Base-by-base conservation (phyloP, 2,113 vertebrate species). In the Pluvianellus socialis region DNA sequence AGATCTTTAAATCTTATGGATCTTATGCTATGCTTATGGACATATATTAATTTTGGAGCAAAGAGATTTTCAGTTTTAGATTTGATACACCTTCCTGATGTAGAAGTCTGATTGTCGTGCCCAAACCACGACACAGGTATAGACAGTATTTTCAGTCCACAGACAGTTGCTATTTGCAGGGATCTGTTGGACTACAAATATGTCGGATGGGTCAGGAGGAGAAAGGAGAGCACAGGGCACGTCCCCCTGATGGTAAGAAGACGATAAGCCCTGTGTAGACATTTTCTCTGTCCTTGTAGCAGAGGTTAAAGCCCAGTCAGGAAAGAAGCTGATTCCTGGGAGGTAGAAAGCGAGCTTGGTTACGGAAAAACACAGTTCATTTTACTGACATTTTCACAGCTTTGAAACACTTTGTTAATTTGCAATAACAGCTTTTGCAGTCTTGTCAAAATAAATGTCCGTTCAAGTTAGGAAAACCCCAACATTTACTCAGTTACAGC, bases 331-430 rank as follows among this genome's bases (percentile, higher is more conserved):
- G 5, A 68, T 75, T 88, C 75, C 56, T 59, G 66, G 45, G 59
- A 77, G 49, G 32, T 6, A 79, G 75, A 86, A 91, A 86, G 17
- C 18, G 28, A 88, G 14, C 40, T 55, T 77, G 33, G 17, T 35
- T 85, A 45, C 1, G 7, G 67, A 19, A 86, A 44, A 82, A 2
- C 35, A 56, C 23, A 2, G 23, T 72, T 88, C 27, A 28, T 92
- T 93, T 83, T 62, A 40, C 65, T 27, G 59, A 62, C 76, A 52
- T 86, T 86, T 96, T 94, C 67, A 85, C 96, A 85, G 95, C 80
- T 79, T 83, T 86, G 88, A 90, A 83, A 74, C 47, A 47, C 50
- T 79, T 71, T 11, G 28, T 59, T 75, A 24, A 91, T 90, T 74
- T 81, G 76, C n/a, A 52, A 4, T 66, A 66, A n/a, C 75, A 73